These are phyloP conservation scores for Episyrphus balteatus DNA, from an alignment of 1,140 invertebrate species.

Conservation along the genomic window DNA sequence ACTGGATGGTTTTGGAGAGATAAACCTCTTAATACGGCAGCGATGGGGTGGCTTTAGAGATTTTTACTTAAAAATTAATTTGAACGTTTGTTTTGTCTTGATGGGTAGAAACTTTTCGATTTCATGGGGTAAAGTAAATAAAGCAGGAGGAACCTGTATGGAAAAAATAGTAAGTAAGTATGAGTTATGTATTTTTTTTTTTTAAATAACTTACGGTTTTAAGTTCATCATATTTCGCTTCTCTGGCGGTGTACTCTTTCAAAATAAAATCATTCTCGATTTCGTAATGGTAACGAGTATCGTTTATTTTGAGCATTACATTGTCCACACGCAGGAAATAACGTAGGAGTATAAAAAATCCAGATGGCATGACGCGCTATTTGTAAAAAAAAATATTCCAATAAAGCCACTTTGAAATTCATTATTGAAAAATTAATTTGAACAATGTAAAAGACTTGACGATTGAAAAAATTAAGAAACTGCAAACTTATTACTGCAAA, in stretches of 20 bases:
- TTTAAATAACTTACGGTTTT: slow-evolving; percentile 19
- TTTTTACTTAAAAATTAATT: slow-evolving; percentile 35
- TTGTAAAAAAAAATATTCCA: slow-evolving; percentile 40
- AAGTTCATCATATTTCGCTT: slow-evolving; percentile 55
- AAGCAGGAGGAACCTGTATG: slow-evolving; percentile 36
- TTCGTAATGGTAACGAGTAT: slow-evolving; percentile 87
- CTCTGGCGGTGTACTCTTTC: slow-evolving; percentile 63
- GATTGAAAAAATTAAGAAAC: no score
- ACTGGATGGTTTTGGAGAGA: no score
- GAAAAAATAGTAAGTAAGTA: slow-evolving; percentile 4
- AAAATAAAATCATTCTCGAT: slow-evolving; percentile 61
- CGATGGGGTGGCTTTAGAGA: no score
- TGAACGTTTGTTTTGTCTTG: slow-evolving; percentile 35
- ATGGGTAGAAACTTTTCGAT: slow-evolving; percentile 44
- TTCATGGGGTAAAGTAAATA: slow-evolving; percentile 45
- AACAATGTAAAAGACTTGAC: no score
- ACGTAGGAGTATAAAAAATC: slow-evolving; percentile 83
- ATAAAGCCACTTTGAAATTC: no score
- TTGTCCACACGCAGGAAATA: slow-evolving; percentile 91
- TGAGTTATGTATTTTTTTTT: neutral
- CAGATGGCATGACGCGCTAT: slow-evolving; percentile 92
- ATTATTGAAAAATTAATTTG: no score
- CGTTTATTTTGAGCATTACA: slow-evolving; percentile 78
- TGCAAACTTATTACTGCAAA: no score
- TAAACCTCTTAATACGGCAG: no score